Evolutionary conservation across 2,113 vertebrate genomes (phyloP), one percentile per base, ranked within the genome.

Genomic region (Sebastes schlegelii): DNA sequence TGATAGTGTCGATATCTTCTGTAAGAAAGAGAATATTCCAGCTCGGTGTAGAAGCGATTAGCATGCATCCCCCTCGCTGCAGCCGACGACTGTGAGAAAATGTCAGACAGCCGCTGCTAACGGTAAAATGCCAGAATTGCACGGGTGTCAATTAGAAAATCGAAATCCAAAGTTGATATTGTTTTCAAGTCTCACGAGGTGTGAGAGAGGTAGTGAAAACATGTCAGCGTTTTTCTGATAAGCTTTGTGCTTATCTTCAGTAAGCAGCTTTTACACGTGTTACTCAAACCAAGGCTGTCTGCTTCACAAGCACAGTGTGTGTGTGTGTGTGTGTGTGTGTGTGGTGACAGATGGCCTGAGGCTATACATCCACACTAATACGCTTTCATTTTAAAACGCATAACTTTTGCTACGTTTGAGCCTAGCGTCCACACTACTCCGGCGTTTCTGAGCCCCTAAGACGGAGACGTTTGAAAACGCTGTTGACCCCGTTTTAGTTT

Each of bases 41-140:
- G 42, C 54, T 4, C 21, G n/a, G 49, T 16, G 45, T 14, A 5
- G 11, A 23, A n/a, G 21, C 49, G 77, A 79, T 90, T 86, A 89
- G 79, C 79, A 91, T 91, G 79, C 87, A 78, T 64, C 40, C 61
- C 71, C 71, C 70, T 78, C 57, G 0, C 76, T 43, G 54, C 78
- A 58, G 76, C 76, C 61, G 11, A 17, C 14, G 64, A 76, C 68
- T 74, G 79, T 78, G 79, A 74, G 91, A 84, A 90, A 92, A 92
- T 90, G 88, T 91, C 89, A 90, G 68, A 66, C 84, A 43, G 82
- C 58, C 76, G 48, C 75, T 4, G 88, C 69, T 61, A 66, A 79
- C 83, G 85, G 83, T 85, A 74, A 89, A 88, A 85, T 69, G 82
- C 77, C 80, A 88, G 61, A 67, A 85, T 43, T 16, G 26, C 67